These are phyloP conservation scores for Phyllotreta striolata DNA, from an alignment of 2,888 invertebrate genomes.

Conservation along the genomic window DNA sequence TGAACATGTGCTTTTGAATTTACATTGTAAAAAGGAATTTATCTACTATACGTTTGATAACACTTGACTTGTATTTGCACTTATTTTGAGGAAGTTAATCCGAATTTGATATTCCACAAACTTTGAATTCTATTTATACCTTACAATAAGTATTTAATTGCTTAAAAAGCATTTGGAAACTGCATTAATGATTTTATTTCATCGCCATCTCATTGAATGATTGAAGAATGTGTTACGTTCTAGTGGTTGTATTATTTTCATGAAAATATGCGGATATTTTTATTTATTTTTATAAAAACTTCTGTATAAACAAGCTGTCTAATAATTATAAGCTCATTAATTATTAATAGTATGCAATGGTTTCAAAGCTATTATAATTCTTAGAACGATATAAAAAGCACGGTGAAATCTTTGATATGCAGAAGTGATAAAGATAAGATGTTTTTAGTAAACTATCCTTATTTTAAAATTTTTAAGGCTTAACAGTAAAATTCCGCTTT, in stretches of 20 bases:
- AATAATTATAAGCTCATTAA: conserved; percentile 1
- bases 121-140: no score
- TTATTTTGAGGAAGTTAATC: conserved; percentile 18
- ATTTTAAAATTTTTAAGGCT: conserved; percentile 4
- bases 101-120: not conserved
- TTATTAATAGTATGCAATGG: conserved; percentile 11
- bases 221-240: no score
- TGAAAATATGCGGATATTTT: not conserved
- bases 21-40: conserved; percentile 4
- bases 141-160: no score
- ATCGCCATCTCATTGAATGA: no score
- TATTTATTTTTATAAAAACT: not conserved
- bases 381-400: not conserved
- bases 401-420: conserved; percentile 10
- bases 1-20: conserved; percentile 8
- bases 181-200: no score
- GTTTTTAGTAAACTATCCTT: not conserved
- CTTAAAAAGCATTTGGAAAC: no score
- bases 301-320: not conserved
- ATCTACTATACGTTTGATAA: conserved; percentile 18
- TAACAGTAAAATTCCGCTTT: conserved; percentile 1
- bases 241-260: not conserved
- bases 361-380: conserved; percentile 1
- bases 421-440: conserved; percentile 1
- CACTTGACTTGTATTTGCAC: conserved; percentile 14